phyloP scores from a whole-genome alignment of 2,888 invertebrate species.

The Leptopilina myrica region DNA sequence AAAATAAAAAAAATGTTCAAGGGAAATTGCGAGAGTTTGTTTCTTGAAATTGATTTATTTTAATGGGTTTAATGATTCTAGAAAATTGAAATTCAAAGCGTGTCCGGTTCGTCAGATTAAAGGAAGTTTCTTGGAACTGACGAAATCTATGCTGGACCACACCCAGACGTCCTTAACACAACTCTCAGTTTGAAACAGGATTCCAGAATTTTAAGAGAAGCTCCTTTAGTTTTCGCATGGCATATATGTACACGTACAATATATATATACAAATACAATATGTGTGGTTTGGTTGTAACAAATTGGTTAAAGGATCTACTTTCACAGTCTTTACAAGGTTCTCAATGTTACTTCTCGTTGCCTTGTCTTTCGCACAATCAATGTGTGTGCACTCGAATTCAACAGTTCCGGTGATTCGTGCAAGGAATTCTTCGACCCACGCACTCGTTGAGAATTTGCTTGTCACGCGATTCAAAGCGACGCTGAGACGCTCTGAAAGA shows the following conservation, averaged over 20 bases:
- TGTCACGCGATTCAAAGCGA: conserved; percentile 55
- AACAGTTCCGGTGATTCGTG: conserved; percentile 56
- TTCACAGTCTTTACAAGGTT: conserved; percentile 28
- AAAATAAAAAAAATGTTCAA: background rate
- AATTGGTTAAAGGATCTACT: conserved; percentile 6
- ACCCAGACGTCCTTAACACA: conserved; percentile 33
- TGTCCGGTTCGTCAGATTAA: conserved; percentile 14
- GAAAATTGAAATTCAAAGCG: conserved; percentile 23
- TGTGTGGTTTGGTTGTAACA: background rate
- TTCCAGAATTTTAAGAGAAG: conserved; percentile 38
- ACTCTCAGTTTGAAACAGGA: conserved; percentile 33
- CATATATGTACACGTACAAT: background rate
- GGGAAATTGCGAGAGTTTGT: background rate
- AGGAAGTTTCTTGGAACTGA: conserved; percentile 35
- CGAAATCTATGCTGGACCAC: conserved; percentile 39
- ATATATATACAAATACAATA: too few relatives aligned
- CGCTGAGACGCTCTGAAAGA: conserved; percentile 35
- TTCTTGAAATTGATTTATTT: conserved; percentile 9
- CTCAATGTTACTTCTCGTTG: background rate
- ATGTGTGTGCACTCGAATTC: conserved; percentile 27
- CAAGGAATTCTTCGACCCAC: conserved; percentile 55
- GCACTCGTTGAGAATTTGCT: conserved; percentile 51
- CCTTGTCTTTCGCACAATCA: conserved; percentile 25
- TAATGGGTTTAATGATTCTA: conserved; percentile 1
- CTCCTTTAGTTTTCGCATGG: conserved; percentile 27